Base-by-base conservation (phyloP, 2,113 vertebrate genomes). In the Neolamprologus falcicula region DNA sequence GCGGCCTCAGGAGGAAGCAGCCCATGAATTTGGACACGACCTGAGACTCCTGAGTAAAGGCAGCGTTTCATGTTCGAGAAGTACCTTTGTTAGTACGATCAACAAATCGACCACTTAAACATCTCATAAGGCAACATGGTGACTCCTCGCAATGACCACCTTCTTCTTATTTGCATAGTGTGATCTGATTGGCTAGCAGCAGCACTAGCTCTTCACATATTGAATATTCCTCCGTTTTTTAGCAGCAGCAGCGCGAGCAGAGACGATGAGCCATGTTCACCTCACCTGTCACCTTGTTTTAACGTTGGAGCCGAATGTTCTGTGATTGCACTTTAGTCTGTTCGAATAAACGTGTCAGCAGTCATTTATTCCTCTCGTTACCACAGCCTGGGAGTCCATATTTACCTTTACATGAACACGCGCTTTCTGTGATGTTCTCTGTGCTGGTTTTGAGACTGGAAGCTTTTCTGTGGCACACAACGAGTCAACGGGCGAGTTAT, bases 1-100 rank as follows among this genome's bases (percentile, higher is more conserved):
- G 6, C 3, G 1, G 0, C 42, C 42, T 45, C 13, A 4, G 13
- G 42, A 16, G 42, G 42, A 45, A 0, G 42, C 42, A 16, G 13
- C 13, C 3, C 6, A 16, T 45, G 42, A 45, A 45, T 45, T 0
- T 45, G 42, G 42, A 16, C 42, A 45, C 13, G 6, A 45, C 42
- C 61, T 0, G 10, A 66, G 19, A 66, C 17, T n/a, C 19, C 6
- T 37, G 4, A 12, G 17, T n/a, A 66, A 66, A 0, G 61, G 17
- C 33, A 37, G 61, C 4, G 6, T n/a, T 33, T 66, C 31, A 37
- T 13, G 61, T 66, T 21, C 2, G 4, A 12, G 19, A 1, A 21
- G 17, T 8, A 37, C 4, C 59, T 66, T 63, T 35, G 31, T 19
- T 63, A 1, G 35, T 40, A 68, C 8, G 2, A 4, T 31, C 57